A percentile compares a stretch with the other conserved stretches of the same genome.
Conservation (phyloP, 2,113 vertebrate genomes). For the Clarias gariepinus region DNA sequence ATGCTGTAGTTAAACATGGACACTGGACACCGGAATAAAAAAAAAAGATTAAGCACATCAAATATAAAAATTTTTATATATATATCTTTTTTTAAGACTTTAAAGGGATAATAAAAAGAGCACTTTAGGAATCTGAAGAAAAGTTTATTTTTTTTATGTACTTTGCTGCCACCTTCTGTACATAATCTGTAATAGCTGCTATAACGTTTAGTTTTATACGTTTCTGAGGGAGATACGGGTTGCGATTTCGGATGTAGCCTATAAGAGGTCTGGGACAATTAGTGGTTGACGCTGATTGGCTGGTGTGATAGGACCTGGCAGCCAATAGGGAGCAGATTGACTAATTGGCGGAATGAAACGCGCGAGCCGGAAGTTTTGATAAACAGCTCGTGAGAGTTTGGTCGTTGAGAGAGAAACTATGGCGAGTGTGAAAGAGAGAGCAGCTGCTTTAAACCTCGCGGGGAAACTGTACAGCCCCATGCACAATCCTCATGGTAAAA, state of each 20-base stretch:
- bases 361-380: background rate
- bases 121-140: background rate
- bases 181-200: background rate
- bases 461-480: conserved; percentile 47
- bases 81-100: too few species aligned
- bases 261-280: background rate
- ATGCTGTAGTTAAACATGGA: background rate
- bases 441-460: conserved; percentile 36
- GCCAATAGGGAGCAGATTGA: conserved; percentile 21
- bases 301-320: background rate
- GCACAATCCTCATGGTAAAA: conserved; percentile 28
- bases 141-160: background rate
- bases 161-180: conserved; percentile 41
- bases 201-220: background rate
- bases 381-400: background rate
- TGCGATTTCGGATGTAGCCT: background rate
- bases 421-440: conserved; percentile 45
- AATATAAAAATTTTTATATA: background rate
- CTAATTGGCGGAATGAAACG: conserved; percentile 25
- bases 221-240: too few species aligned
- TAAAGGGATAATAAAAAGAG: too few species aligned
- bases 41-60: background rate
- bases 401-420: background rate
- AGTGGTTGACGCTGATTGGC: conserved; percentile 19
- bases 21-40: background rate